Conservation (phyloP, 2,888 invertebrate species). For the Lasioglossum pauxillum region DNA sequence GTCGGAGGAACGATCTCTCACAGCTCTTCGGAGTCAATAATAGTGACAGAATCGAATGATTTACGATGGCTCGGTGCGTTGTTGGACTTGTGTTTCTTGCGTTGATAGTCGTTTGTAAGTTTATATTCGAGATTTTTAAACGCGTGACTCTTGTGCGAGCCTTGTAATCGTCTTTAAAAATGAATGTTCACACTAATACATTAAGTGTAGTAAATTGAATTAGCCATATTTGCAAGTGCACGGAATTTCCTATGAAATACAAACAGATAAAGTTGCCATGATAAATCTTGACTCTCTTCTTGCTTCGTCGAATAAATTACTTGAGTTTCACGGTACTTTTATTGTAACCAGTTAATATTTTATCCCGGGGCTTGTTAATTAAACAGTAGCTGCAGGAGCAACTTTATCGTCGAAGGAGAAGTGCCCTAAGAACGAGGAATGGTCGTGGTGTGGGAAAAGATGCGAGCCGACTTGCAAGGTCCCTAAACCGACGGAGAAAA, state of each 20-base stretch:
- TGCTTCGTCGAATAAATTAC: neutral
- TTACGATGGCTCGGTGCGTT: neutral
- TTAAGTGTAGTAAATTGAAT: no score
- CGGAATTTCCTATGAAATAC: neutral
- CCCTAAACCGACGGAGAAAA: constrained; percentile 1
- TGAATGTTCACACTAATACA: neutral
- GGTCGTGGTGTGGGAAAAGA: constrained; percentile 21
- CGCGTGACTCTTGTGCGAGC: neutral
- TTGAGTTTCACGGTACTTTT: neutral
- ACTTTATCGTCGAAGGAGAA: neutral
- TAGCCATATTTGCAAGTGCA: neutral
- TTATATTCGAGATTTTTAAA: neutral
- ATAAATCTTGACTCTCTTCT: neutral
- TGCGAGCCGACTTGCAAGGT: constrained; percentile 23
- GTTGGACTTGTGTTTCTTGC: neutral
- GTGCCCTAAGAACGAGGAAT: constrained; percentile 9
- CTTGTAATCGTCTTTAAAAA: neutral
- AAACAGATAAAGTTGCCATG: neutral
- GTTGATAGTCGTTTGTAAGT: neutral
- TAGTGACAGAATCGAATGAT: neutral
- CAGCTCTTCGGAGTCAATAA: neutral
- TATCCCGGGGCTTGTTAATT: neutral
- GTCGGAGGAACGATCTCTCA: neutral
- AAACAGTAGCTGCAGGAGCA: neutral
- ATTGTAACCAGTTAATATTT: neutral